Evolutionary conservation across 2,113 vertebrate genomes (phyloP), one percentile per base, ranked within the genome.

Genomic region (Xiphorhynchus elegans): DNA sequence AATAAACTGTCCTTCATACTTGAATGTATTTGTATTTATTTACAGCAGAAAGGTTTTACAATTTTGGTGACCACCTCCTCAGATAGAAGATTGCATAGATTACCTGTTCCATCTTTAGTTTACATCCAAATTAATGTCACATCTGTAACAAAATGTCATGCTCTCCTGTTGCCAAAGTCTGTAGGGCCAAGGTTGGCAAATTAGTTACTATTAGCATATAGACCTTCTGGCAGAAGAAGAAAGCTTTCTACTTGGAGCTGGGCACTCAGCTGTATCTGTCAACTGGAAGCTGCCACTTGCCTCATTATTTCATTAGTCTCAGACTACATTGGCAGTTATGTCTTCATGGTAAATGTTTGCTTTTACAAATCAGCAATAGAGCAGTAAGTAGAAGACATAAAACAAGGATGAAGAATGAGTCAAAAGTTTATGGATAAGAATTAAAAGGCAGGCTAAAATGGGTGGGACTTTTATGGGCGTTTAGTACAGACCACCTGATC

Each of bases 231-330:
- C 96, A 98, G 92, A 60, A 89, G 94, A 97, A 94, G 70, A 96
- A 98, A 95, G 93, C 95, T 92, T 97, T 97, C 95, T 94, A 76
- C 95, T 97, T 95, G 92, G 81, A 97, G 79, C 86, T 90, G 95
- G 95, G 93, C 93, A 97, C 97, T 98, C 97, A 95, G 89, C 87
- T 97, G 90, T 92, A 97, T 97, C 97, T 97, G 96, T 98, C 96
- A 97, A 95, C 97, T 97, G 63, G n/a, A 84, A 97, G 89, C 96
- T 98, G 97, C 97, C 97, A 97, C 95, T 95, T 70, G 80, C 80
- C 94, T 98, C 97, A 98, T 98, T 98, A 98, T 97, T 96, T 97
- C 98, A 97, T 98, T 98, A 98, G 97, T 98, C 98, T 98, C 98
- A 96, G 97, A 89, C 82, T 96, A 98, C 98, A 98, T 98, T 98